These are phyloP conservation scores for Ciconia maguari DNA, from an alignment of 2,113 vertebrate genomes.

Conservation along the genomic window DNA sequence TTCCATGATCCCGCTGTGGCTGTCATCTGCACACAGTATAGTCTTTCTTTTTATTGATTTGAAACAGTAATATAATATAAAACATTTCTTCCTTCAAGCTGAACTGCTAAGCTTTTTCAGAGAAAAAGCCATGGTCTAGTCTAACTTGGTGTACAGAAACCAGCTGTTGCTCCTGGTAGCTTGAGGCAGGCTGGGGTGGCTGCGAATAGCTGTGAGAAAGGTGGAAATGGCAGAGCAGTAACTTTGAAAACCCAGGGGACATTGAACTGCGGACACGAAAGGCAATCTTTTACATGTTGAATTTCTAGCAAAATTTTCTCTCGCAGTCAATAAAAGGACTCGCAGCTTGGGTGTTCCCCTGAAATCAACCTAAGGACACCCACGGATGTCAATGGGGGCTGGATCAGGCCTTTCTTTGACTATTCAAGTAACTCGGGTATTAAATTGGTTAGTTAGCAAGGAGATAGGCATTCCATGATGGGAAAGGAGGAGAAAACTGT, in stretches of 20 bases:
- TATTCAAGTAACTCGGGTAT: not conserved
- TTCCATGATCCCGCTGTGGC: not conserved
- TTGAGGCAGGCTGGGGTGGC: not conserved
- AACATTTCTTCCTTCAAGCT: not conserved
- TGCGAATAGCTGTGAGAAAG: not conserved
- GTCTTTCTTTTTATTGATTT: conserved; percentile 7
- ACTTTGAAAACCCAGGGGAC: not conserved
- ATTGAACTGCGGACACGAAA: not conserved
- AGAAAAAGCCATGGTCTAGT: not conserved
- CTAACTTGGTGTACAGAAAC: not conserved
- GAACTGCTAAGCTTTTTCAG: not conserved
- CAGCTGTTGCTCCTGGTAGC: not conserved
- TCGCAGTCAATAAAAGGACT: not conserved
- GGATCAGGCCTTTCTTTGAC: not conserved
- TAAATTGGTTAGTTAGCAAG: not conserved
- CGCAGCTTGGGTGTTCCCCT: not conserved
- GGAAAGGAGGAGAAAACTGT: not conserved
- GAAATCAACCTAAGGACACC: not conserved
- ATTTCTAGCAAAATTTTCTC: not conserved
- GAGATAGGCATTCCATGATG: not conserved
- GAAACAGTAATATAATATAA: not conserved
- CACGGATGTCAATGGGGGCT: not conserved
- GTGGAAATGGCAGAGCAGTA: not conserved
- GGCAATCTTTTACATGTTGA: not conserved
- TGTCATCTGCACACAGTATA: not conserved